phyloP scores from a whole-genome alignment of 2,888 invertebrate species.

The Palloptera scutellata region DNA sequence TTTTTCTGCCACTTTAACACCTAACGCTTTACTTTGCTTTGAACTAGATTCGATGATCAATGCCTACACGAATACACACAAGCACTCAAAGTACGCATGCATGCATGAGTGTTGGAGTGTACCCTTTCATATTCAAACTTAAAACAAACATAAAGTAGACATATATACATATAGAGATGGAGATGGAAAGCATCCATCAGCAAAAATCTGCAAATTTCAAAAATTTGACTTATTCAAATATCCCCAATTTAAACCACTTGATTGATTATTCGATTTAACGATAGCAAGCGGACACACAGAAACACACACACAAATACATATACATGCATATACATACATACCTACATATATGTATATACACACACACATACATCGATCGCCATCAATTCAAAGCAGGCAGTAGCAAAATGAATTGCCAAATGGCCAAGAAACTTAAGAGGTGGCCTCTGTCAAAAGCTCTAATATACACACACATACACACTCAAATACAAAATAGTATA shows the following conservation, averaged over 20 bases:
- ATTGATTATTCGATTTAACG: conserved; percentile 39
- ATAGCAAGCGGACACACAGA: background rate
- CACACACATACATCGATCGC: background rate
- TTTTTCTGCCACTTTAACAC: conserved; percentile 19
- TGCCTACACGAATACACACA: background rate
- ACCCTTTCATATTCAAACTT: background rate
- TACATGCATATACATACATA: background rate
- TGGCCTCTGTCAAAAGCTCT: no score
- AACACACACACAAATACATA: background rate
- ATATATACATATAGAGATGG: background rate
- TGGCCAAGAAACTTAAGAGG: background rate
- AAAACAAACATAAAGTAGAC: conserved; percentile 9
- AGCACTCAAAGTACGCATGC: conserved; percentile 3
- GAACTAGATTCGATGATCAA: background rate
- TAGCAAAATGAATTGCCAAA: background rate
- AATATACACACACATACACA: no score
- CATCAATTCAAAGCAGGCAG: background rate
- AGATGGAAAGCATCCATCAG: conserved; percentile 37
- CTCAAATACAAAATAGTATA: no score
- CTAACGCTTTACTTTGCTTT: background rate
- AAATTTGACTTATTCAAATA: conserved; percentile 44
- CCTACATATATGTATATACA: background rate
- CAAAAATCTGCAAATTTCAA: conserved; percentile 37
- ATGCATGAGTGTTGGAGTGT: no score
- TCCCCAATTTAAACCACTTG: conserved; percentile 41